Conservation (phyloP, 1,140 invertebrate genomes). For the Zophobas morio region DNA sequence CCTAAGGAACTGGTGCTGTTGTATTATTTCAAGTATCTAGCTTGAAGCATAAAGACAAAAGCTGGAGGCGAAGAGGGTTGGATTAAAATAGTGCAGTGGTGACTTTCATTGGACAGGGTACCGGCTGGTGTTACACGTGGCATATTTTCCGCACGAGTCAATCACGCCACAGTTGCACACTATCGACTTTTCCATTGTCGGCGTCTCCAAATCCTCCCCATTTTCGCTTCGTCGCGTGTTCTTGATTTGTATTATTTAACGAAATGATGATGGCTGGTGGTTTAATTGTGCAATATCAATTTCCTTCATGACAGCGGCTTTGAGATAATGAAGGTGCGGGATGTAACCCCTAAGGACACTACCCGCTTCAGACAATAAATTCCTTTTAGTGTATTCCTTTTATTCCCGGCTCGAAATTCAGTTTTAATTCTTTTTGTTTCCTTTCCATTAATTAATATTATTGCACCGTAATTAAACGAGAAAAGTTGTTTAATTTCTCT, state of each 20-base stretch:
- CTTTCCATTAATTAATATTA: conserved; percentile 38
- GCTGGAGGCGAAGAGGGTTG: too few relatives aligned
- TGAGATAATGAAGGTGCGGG: conserved; percentile 13
- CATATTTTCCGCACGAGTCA: too few relatives aligned
- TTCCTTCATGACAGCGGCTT: neutral
- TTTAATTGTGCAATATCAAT: conserved; percentile 34
- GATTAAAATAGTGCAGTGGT: too few relatives aligned
- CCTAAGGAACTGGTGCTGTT: too few relatives aligned
- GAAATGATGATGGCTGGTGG: conserved; percentile 21
- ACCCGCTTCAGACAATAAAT: conserved; percentile 9
- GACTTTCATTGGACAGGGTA: too few relatives aligned
- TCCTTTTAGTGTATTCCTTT: conserved; percentile 14
- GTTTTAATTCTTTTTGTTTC: conserved; percentile 32
- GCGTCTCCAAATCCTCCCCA: too few relatives aligned
- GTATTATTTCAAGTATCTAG: too few relatives aligned
- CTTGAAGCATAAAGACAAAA: too few relatives aligned
- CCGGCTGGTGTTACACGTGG: too few relatives aligned
- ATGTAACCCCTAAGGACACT: conserved; percentile 12
- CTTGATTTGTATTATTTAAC: conserved; percentile 7
- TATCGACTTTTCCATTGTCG: too few relatives aligned
- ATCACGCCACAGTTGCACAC: too few relatives aligned
- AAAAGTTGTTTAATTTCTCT: conserved; percentile 35
- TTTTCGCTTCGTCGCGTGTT: too few relatives aligned
- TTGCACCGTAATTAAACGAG: conserved; percentile 29
- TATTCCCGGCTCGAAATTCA: neutral